phyloP scores from a whole-genome alignment of 2,888 invertebrate species.

The Lydus trimaculatus region DNA sequence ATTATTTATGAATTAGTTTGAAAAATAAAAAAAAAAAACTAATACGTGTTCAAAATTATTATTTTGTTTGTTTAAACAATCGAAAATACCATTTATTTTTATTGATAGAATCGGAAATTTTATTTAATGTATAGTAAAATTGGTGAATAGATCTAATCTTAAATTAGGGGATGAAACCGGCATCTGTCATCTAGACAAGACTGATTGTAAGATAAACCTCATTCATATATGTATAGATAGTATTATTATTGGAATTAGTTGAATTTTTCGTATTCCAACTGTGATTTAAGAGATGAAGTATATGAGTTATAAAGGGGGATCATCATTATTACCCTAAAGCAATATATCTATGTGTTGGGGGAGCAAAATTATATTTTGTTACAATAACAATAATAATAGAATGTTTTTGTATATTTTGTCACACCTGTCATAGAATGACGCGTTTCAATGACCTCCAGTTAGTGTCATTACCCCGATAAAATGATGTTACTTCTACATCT shows the following conservation, averaged over 20 bases:
- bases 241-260: not conserved
- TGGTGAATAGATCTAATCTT: not conserved
- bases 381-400: not conserved
- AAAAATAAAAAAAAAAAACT: no score
- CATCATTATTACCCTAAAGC: not conserved
- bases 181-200: not conserved
- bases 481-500: conserved; percentile 23
- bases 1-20: no score
- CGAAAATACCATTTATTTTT: not conserved
- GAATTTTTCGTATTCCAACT: conserved; percentile 2
- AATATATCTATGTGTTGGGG: not conserved
- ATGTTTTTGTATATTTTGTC: conserved; percentile 9
- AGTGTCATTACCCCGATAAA: conserved; percentile 32
- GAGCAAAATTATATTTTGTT: not conserved
- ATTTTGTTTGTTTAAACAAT: not conserved
- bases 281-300: not conserved
- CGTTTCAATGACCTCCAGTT: conserved; percentile 32
- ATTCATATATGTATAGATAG: not conserved
- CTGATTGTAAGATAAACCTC: not conserved
- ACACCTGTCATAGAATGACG: conserved; percentile 33
- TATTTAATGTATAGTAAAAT: no score
- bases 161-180: not conserved
- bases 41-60: not conserved
- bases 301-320: not conserved
- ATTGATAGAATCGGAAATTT: no score